Evolutionary conservation across 2,888 invertebrate species (phyloP).

Genomic region (Idaea biselata): DNA sequence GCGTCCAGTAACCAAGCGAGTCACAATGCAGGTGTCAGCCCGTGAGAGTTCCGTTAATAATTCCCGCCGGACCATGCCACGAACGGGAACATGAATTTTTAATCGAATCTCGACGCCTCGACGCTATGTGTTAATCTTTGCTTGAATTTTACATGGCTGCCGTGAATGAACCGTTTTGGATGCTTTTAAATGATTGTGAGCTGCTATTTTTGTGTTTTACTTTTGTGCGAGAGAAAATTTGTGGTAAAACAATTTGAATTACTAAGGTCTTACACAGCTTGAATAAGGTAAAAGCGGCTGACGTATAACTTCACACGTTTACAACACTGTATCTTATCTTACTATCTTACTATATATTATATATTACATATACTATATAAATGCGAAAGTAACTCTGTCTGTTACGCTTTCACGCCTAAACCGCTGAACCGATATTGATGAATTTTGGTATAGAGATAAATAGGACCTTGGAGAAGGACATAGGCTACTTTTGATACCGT

Average conservation of each 20-base stretch:
- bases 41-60: conserved; percentile 77
- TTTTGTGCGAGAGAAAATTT: background rate
- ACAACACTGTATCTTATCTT: too few relatives aligned
- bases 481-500: too few relatives aligned
- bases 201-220: background rate
- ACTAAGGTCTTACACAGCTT: background rate
- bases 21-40: conserved; percentile 56
- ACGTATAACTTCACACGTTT: too few relatives aligned
- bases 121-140: conserved; percentile 71
- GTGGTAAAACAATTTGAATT: background rate
- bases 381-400: too few relatives aligned
- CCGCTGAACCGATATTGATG: too few relatives aligned
- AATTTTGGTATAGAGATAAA: too few relatives aligned
- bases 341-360: too few relatives aligned
- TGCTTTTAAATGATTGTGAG: background rate
- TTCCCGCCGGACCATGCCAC: conserved; percentile 61
- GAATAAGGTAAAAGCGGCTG: too few relatives aligned
- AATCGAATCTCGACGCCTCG: conserved; percentile 70
- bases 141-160: background rate
- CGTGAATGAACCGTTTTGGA: background rate
- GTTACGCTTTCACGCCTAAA: too few relatives aligned
- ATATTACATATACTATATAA: too few relatives aligned
- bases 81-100: conserved; percentile 75
- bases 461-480: too few relatives aligned
- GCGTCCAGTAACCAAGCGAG: conserved; percentile 29